These are phyloP conservation scores for Pocillopora meandrina DNA, from an alignment of 92 coral and sea anemone species.

Conservation along the genomic window DNA sequence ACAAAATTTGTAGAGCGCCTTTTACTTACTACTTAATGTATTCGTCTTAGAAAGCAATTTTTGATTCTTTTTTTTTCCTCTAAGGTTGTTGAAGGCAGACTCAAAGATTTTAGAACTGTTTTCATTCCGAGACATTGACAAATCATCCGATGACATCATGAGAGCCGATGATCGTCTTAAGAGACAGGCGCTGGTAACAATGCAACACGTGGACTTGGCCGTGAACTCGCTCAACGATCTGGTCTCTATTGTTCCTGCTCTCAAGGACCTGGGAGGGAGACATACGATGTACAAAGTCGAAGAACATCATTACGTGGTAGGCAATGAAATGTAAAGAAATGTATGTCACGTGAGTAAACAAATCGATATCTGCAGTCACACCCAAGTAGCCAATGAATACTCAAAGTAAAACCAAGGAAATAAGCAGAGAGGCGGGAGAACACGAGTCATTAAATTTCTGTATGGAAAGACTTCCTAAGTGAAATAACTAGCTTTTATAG, in stretches of 20 bases:
- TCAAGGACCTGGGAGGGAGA: slow-evolving; percentile 77
- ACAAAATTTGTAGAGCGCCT: no score
- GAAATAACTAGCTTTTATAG: no score
- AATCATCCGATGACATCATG: slow-evolving; percentile 46
- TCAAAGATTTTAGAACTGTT: slow-evolving; percentile 68
- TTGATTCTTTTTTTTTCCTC: not conserved
- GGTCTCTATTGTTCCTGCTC: slow-evolving; percentile 62
- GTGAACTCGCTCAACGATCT: slow-evolving; percentile 70
- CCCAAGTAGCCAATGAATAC: no score
- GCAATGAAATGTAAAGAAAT: not conserved
- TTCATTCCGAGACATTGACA: slow-evolving; percentile 68
- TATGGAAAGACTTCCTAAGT: no score
- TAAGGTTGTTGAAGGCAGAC: slow-evolving; percentile 65
- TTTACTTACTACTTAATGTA: no score
- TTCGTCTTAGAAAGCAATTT: not conserved
- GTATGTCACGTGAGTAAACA: no score
- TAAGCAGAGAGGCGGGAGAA: no score
- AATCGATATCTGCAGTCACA: no score
- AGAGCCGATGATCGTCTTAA: slow-evolving; percentile 59
- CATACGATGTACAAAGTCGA: slow-evolving; percentile 66
- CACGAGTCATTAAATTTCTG: no score
- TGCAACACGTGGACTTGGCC: slow-evolving; percentile 73
- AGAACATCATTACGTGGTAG: slow-evolving; percentile 75
- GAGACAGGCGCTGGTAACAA: slow-evolving; percentile 58
- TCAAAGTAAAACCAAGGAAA: no score